phyloP scores from a whole-genome alignment of 2,113 vertebrate species.

The Potamarius usumacintae region DNA sequence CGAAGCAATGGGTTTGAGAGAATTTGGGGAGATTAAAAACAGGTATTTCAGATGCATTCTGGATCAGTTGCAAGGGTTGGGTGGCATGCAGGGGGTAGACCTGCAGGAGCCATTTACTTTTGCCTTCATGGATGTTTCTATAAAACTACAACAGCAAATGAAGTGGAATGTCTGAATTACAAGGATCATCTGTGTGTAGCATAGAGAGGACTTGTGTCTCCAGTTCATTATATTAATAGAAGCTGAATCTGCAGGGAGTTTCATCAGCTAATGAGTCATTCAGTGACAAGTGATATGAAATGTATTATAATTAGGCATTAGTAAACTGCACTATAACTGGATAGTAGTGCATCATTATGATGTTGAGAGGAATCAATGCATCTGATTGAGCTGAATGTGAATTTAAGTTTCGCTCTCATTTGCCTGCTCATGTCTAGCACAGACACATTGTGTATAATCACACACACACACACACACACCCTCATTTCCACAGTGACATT shows the following conservation, averaged over 20 bases:
- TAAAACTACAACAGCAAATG: constrained; percentile 12
- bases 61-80: neutral
- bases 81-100: neutral
- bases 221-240: neutral
- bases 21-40: neutral
- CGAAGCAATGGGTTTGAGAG: neutral
- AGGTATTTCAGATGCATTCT: neutral
- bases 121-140: neutral
- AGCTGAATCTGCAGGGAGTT: neutral
- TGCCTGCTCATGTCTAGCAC: neutral
- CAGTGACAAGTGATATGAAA: neutral
- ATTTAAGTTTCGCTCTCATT: neutral
- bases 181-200: neutral
- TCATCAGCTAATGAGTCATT: neutral
- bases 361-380: neutral
- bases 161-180: constrained; percentile 26
- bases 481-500: neutral
- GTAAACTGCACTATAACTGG: neutral
- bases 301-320: neutral
- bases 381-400: neutral
- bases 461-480: neutral
- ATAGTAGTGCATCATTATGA: neutral
- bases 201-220: neutral
- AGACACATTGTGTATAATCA: neutral
- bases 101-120: constrained; percentile 11